Evolutionary conservation across 2,113 vertebrate species (phyloP).

Genomic region (Passer domesticus): DNA sequence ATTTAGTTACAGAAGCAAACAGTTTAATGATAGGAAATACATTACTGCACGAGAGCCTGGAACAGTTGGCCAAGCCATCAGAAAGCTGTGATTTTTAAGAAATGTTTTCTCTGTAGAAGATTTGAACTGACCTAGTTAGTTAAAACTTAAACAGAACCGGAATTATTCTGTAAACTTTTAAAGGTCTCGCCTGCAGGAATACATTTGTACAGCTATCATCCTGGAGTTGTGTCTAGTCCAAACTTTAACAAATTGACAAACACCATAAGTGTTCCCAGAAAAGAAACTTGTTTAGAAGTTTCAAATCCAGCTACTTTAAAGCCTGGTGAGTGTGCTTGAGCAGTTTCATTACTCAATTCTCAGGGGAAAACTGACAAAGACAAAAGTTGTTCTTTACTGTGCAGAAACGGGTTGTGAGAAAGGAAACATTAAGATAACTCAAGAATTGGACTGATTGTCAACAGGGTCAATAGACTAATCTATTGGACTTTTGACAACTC

Average conservation of each 20-base stretch:
- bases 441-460: not conserved
- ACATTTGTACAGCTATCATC: not conserved
- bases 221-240: not conserved
- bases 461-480: not conserved
- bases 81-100: not conserved
- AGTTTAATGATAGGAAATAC: not conserved
- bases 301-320: conserved; percentile 21
- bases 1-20: not conserved
- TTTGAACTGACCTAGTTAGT: conserved; percentile 1
- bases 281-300: conserved; percentile 24
- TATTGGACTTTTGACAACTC: not conserved
- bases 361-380: not conserved
- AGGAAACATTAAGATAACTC: not conserved
- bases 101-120: not conserved
- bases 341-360: not conserved
- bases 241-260: conserved; percentile 28
- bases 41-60: not conserved
- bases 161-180: conserved; percentile 55
- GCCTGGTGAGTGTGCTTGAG: not conserved
- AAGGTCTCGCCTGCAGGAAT: conserved; percentile 12
- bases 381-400: not conserved
- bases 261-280: conserved; percentile 5
- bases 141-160: conserved; percentile 9
- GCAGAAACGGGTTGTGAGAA: not conserved
- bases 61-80: not conserved